Evolutionary conservation across 2,888 invertebrate genomes (phyloP).

Genomic region (Coenonympha arcania): DNA sequence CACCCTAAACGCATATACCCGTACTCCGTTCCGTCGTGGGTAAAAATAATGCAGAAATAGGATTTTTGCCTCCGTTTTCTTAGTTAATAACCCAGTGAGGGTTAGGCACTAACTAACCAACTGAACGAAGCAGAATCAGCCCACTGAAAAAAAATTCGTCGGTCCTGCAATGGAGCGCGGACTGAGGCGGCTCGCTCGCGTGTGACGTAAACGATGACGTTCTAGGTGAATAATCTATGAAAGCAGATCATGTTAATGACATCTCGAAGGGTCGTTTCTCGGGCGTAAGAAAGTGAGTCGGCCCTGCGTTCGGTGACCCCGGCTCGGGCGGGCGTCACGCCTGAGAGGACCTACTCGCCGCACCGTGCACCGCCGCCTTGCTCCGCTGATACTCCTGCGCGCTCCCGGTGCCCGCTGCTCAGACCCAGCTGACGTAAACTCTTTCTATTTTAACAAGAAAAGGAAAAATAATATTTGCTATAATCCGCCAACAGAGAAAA

Average conservation of each 20-base stretch:
- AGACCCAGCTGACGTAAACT: no score
- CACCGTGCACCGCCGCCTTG: conserved; percentile 24
- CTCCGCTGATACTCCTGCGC: conserved; percentile 6
- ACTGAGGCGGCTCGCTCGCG: not conserved
- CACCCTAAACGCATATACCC: no score
- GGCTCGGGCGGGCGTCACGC: conserved; percentile 56
- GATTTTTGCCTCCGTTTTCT: no score
- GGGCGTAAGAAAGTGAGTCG: conserved; percentile 58
- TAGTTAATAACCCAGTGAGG: no score
- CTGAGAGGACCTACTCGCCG: conserved; percentile 54
- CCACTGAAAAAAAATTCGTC: no score
- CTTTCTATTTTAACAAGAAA: no score
- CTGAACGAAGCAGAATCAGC: no score
- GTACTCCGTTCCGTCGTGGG: no score
- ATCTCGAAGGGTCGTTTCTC: conserved; percentile 61
- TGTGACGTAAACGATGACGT: conserved; percentile 11
- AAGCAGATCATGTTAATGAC: conserved; percentile 50
- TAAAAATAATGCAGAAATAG: no score
- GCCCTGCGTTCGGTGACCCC: conserved; percentile 69
- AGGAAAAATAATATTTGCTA: no score
- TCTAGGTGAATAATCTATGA: conserved; percentile 1
- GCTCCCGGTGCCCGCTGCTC: conserved; percentile 10
- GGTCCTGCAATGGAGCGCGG: not conserved
- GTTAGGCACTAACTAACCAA: no score
- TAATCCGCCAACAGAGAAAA: no score